Evolutionary conservation across 2,797 vertebrate species (phyloP), one percentile per base, ranked within the genome.

Genomic region (Hydrocynus forskahlii): DNA sequence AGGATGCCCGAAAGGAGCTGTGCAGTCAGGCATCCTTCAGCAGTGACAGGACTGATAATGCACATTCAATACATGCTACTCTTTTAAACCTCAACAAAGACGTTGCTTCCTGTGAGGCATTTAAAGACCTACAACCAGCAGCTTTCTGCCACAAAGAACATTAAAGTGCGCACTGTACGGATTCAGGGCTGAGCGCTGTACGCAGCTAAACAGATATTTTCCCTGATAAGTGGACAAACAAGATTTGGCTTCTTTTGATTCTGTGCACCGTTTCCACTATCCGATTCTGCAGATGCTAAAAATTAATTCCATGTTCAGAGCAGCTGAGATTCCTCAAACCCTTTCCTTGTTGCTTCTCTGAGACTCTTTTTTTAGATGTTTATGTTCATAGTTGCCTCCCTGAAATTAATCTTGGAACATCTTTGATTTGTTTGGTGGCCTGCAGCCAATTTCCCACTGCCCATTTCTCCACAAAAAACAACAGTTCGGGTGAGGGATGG

Each of bases 401-500:
- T 50, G 48, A 50, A 50, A 10, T 13, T 45, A 62, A 71, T 64
- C 55, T 79, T 69, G 50, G 23, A 13, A 63, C 50, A 75, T 75
- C 60, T 70, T 3, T 79, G 72, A 75, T 76, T 76, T 79, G 63
- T 75, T 78, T 67, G 63, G 67, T 69, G 67, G 35, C 16, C 59
- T 72, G 59, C 54, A 59, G 57, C 54, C 13, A 74, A 75, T 67
- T n/a, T 1, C 35, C 45, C 35, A 43, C 35, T 52, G n/a, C 8
- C 40, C 10, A 50, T 45, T 45, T 45, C 43, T 10, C 29, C 29
- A 29, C 17, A 10, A 48, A 77, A 71, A 64, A 81, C 79, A 82
- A 62, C 84, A 84, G 86, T 89, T 86, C 82, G 72, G 81, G 86
- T 57, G 80, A 78, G 60, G 86, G 45, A 80, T 74, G 83, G 81